These are phyloP conservation scores for Sakesphorus luctuosus DNA, from an alignment of 2,113 vertebrate species.

Conservation along the genomic window DNA sequence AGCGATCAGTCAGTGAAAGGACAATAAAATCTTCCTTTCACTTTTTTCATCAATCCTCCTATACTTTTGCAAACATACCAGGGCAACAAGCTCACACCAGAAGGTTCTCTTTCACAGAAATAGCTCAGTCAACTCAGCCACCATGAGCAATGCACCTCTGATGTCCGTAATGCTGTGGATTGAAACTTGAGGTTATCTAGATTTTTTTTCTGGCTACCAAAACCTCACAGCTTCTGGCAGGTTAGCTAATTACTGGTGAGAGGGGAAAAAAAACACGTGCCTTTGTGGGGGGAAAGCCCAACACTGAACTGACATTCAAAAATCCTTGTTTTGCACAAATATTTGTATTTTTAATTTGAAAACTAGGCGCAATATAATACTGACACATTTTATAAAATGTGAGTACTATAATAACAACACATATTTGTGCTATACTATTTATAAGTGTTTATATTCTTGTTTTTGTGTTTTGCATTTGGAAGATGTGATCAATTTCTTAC, in stretches of 20 bases:
- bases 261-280: neutral
- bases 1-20: neutral
- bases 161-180: accelerated
- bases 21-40: neutral
- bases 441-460: neutral
- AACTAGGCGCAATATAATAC: neutral
- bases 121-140: neutral
- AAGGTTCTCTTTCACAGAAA: neutral
- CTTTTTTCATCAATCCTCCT: neutral
- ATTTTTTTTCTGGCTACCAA: neutral
- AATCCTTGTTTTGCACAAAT: neutral
- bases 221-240: neutral
- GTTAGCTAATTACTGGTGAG: neutral
- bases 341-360: neutral
- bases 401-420: neutral
- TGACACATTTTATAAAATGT: neutral
- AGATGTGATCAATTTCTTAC: neutral
- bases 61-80: neutral
- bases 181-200: neutral
- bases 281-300: neutral
- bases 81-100: neutral
- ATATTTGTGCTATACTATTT: neutral
- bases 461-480: neutral
- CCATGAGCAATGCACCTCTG: neutral
- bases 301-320: neutral